Conservation (phyloP, 2,113 vertebrate genomes). For the Pogona vitticeps region DNA sequence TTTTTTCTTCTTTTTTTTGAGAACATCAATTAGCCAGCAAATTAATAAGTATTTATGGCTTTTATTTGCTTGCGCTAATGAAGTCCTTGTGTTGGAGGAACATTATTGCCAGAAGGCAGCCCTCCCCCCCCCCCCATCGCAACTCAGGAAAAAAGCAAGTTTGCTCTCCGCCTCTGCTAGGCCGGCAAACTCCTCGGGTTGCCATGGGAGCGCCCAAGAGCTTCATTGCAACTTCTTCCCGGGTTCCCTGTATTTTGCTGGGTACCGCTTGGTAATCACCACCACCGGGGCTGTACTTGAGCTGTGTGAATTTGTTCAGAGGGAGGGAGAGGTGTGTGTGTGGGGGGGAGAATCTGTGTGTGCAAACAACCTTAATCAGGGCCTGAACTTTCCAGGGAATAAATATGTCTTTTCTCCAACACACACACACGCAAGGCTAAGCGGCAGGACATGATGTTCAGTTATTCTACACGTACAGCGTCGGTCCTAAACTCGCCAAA, state of each 20-base stretch:
- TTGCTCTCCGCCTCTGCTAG: neutral
- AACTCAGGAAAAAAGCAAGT: neutral
- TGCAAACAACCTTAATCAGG: neutral
- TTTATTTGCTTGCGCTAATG: slow-evolving; percentile 16
- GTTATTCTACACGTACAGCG: neutral
- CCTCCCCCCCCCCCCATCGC: rapidly evolving
- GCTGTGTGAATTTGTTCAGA: neutral
- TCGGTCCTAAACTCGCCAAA: neutral
- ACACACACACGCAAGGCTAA: neutral
- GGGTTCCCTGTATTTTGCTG: neutral
- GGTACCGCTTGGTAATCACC: neutral
- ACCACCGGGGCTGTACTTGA: no score
- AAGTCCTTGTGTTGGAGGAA: slow-evolving; percentile 7
- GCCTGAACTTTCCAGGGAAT: neutral
- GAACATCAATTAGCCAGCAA: neutral
- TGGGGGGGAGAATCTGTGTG: no score
- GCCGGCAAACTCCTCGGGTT: neutral
- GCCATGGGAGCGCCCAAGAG: neutral
- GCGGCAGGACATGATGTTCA: neutral
- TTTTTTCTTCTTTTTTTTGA: neutral
- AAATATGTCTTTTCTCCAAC: neutral
- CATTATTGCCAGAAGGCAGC: neutral
- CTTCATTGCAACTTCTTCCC: neutral
- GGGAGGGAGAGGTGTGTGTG: rapidly evolving
- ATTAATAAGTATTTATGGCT: slow-evolving; percentile 44